Conservation (phyloP, 2,797 vertebrate species). For the Anomalospiza imberbis region DNA sequence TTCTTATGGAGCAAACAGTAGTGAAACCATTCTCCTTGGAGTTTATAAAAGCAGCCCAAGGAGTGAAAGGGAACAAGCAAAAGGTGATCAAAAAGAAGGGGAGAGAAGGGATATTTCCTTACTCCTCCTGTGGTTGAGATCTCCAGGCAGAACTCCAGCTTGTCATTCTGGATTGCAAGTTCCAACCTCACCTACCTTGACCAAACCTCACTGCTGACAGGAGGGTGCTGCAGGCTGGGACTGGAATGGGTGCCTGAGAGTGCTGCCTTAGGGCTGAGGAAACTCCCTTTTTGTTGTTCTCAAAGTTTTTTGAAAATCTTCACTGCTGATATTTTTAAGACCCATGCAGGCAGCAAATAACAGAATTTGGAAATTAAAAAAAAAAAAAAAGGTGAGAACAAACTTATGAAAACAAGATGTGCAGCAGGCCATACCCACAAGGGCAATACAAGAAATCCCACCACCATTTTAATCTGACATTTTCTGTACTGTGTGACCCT, state of each 20-base stretch:
- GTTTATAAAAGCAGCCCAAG: not conserved
- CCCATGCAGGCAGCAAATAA: not conserved
- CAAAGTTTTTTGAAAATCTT: not conserved
- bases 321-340: not conserved
- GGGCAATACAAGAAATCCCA: not conserved
- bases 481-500: not conserved
- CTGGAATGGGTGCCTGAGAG: not conserved
- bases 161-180: not conserved
- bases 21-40: not conserved
- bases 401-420: constrained; percentile 4
- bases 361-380: not conserved
- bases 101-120: not conserved
- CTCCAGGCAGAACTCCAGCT: not conserved
- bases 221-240: not conserved
- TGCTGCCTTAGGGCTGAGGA: not conserved
- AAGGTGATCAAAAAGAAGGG: not conserved
- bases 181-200: not conserved
- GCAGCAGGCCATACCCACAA: not conserved
- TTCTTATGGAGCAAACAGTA: not conserved
- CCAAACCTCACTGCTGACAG: not conserved
- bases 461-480: not conserved
- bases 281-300: not conserved
- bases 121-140: not conserved
- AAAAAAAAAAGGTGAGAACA: not conserved
- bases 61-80: not conserved